phyloP scores from a whole-genome alignment of 2,888 invertebrate genomes.

The Zele albiditarsus region DNA sequence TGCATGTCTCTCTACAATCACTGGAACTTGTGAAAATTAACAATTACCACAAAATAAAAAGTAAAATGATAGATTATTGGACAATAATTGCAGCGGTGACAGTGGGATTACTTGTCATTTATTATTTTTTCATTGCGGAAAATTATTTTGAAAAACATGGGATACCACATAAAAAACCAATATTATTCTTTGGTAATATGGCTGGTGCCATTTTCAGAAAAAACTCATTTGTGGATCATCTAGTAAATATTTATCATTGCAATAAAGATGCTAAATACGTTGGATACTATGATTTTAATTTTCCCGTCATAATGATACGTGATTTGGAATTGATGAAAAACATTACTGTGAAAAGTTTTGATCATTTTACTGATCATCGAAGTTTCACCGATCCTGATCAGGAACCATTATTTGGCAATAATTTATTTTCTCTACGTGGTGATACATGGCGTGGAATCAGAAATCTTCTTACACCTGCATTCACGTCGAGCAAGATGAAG shows the following conservation, averaged over 20 bases:
- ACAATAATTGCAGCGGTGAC: slow-evolving; percentile 20
- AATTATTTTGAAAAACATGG: slow-evolving; percentile 54
- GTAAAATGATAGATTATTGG: background rate
- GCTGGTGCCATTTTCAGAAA: slow-evolving; percentile 30
- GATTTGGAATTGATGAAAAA: slow-evolving; percentile 63
- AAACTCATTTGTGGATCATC: slow-evolving; percentile 30
- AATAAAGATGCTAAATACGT: slow-evolving; percentile 53
- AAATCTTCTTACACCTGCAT: slow-evolving; percentile 74
- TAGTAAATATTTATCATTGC: slow-evolving; percentile 49
- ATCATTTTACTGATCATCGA: slow-evolving; percentile 61
- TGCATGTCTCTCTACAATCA: no score
- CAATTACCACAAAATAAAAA: background rate
- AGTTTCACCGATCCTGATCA: slow-evolving; percentile 50
- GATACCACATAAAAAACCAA: slow-evolving; percentile 34
- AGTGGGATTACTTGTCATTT: slow-evolving; percentile 20
- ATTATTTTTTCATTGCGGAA: slow-evolving; percentile 16
- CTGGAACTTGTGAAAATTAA: background rate
- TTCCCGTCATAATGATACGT: slow-evolving; percentile 58
- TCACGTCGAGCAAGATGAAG: slow-evolving; percentile 77
- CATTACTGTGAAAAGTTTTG: slow-evolving; percentile 59
- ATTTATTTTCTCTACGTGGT: slow-evolving; percentile 61
- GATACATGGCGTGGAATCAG: slow-evolving; percentile 75
- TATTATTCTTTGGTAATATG: slow-evolving; percentile 52
- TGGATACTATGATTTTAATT: slow-evolving; percentile 56
- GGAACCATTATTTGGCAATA: slow-evolving; percentile 56